Conservation (phyloP, 2,797 vertebrate genomes). For the Sibirionetta formosa region DNA sequence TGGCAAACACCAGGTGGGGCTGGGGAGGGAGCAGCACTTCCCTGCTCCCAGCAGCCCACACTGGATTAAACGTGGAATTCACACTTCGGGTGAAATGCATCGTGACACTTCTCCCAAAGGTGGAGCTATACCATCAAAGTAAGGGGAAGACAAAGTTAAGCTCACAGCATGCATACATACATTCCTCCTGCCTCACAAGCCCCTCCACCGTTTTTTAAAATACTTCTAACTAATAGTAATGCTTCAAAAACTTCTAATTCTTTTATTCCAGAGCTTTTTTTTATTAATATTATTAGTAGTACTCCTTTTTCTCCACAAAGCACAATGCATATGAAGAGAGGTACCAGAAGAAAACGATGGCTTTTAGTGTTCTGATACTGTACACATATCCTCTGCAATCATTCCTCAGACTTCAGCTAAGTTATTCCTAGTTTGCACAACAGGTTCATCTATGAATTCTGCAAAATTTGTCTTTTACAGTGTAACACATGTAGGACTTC, state of each 20-base stretch:
- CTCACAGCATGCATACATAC: neutral
- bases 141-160: neutral
- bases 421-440: neutral
- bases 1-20: neutral
- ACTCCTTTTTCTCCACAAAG: neutral
- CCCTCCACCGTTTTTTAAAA: neutral
- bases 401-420: neutral
- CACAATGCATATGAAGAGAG: neutral
- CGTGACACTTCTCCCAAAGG: constrained; percentile 9
- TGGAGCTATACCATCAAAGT: constrained; percentile 42
- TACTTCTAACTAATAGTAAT: neutral
- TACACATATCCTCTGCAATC: fast-evolving
- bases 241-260: neutral
- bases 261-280: neutral
- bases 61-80: neutral
- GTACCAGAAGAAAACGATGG: neutral
- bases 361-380: neutral
- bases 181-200: neutral
- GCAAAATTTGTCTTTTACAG: neutral
- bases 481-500: neutral
- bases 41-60: neutral
- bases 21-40: neutral
- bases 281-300: neutral
- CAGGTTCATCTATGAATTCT: neutral
- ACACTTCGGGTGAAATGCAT: neutral